Conservation (phyloP, 2,797 vertebrate species). For the Lateolabrax maculatus region DNA sequence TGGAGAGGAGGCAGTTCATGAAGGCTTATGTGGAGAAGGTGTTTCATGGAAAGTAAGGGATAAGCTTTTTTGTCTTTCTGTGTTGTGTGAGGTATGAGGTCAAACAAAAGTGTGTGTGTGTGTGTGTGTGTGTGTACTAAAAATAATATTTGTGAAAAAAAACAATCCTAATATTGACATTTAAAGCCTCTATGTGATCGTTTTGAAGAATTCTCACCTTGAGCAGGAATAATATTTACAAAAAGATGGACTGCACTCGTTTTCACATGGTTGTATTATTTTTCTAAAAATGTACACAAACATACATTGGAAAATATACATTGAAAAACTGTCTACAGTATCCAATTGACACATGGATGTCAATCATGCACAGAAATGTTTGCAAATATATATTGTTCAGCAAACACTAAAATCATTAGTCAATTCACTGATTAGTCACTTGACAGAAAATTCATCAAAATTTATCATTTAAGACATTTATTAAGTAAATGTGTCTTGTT, state of each 20-base stretch:
- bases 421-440: no score
- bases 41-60: slow-evolving; percentile 91
- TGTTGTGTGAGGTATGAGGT: neutral
- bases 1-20: slow-evolving; percentile 90
- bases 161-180: neutral
- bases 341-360: no score
- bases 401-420: no score
- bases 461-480: no score
- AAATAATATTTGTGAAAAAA: neutral
- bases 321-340: no score
- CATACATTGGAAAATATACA: no score
- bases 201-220: neutral
- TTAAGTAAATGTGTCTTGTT: no score
- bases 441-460: no score
- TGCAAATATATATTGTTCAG: no score
- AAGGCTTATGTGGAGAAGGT: slow-evolving; percentile 93
- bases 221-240: neutral
- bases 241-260: neutral
- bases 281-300: neutral
- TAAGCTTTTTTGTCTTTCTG: neutral
- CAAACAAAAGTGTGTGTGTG: neutral
- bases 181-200: neutral
- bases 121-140: no score
- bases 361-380: no score
- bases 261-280: neutral